Base-by-base conservation (phyloP, 35 echinoderm and acorn worm genomes). In the Nesometra sesokonis region DNA sequence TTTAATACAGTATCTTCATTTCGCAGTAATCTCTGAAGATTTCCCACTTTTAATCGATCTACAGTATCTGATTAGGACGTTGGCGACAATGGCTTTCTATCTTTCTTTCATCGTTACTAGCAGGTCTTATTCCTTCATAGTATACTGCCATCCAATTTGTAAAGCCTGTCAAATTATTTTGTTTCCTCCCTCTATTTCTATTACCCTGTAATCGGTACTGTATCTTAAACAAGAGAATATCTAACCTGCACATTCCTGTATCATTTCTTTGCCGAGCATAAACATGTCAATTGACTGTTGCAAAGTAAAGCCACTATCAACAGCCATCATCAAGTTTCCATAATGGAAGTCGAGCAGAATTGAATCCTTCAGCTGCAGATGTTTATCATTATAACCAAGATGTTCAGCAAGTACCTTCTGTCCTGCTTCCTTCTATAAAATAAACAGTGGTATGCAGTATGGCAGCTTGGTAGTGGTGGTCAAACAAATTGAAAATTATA, bases 271-370 rank as follows among this genome's bases (percentile, higher is more conserved):
- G 35, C 91, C 95, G 0, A 97, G 43, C 34, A 47, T 23, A 31
- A 97, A 30, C 0, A 97, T 78, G 19, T 47, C 78, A 32, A 77
- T 85, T 0, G 91, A 86, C 34, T 97, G 89, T 57, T 33, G 32
- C 95, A 88, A 97, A 17, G 95, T 83, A 47, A 97, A 93, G 0
- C 95, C 94, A 43, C 79, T 93, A 27, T 79, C 84, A 34, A 82
- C 86, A 83, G 88, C 87, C 80, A 91, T 88, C 87, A 90, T 82
- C 11, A 97, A 43, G 23, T 86, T 90, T 13, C 87, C 95, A 89
- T 97, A 89, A 17, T 90, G 86, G 31, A 89, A 97, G 35, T 97
- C 95, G 0, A 97, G 87, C 36, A 88, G 84, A 39, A 97, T 91
- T 15, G 91, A 86, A 34, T 86, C 84, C 36, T 87, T 84, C 79